Base-by-base conservation (phyloP, 2,797 vertebrate genomes). In the Gymnocypris eckloni region DNA sequence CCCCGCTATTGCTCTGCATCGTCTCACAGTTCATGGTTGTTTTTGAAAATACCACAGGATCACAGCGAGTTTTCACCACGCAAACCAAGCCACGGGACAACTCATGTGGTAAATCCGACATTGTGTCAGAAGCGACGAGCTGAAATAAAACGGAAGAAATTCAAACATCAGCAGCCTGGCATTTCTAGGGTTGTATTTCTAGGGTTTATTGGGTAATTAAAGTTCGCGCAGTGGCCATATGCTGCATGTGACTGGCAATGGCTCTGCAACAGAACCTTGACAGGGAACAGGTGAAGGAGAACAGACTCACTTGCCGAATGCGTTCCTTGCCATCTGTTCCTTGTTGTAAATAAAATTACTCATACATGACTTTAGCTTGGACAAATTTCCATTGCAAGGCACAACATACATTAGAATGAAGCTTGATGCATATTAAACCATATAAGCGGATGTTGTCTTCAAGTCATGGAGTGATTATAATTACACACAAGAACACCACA, bases 131-230 rank as follows among this genome's bases (percentile, higher is more conserved):
- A 84, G 66, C 77, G 13, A 77, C 81, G 82, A 81, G 75, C 54
- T 45, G 81, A 87, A 77, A 82, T 84, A 85, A 86, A 73, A 83
- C 41, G 6, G 18, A 56, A 67, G 54, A 59, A 45, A 75, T 66
- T 56, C 76, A 85, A 78, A 83, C 33, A 86, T 86, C 82, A 85
- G 87, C 70, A 33, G 73, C 4, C 50, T 81, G 52, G 82, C 87
- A 87, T 86, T 84, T 77, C 79, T 33, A 39, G 81, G 88, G 88
- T 88, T 86, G 91, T 91, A 87, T 90, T 87, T 81, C 79, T 71
- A 45, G 56, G 79, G 77, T 90, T 93, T 92, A 92, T 90, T 90
- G 87, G 84, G 77, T 90, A 89, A 87, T 92, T 89, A 93, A 92
- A 90, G 87, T 72, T 87, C 84, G 89, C 87, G 90, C 61, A 33